These are phyloP conservation scores for Muntiacus muntjak DNA, from an alignment of 2,113 vertebrate species.

Conservation along the genomic window DNA sequence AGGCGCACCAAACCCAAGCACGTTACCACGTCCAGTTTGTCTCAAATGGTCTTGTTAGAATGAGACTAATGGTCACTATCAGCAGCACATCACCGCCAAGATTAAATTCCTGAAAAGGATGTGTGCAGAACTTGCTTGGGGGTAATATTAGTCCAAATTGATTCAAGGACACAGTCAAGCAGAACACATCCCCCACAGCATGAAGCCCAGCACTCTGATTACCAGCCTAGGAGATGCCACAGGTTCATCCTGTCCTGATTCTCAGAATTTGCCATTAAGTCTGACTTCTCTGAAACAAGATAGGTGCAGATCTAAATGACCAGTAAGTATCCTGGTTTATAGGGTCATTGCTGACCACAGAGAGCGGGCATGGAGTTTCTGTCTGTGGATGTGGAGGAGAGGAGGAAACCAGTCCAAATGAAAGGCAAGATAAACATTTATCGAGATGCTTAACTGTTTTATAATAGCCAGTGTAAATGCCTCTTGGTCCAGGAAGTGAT, in stretches of 20 bases:
- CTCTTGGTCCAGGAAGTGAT: background rate
- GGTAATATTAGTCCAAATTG: slow-evolving; percentile 30
- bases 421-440: background rate
- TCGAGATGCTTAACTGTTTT: background rate
- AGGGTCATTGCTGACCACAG: background rate
- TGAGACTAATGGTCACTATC: background rate
- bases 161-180: slow-evolving; percentile 14
- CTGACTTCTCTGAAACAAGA: slow-evolving; percentile 28
- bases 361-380: background rate
- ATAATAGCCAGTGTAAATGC: background rate
- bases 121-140: background rate
- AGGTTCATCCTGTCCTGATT: slow-evolving; percentile 50
- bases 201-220: background rate
- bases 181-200: background rate
- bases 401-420: background rate
- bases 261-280: slow-evolving; percentile 47
- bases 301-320: background rate
- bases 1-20: background rate
- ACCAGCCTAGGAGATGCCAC: background rate
- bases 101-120: slow-evolving; percentile 53
- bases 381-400: background rate
- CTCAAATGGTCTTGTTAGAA: slow-evolving; percentile 23
- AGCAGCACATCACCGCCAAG: background rate
- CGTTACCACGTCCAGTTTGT: background rate
- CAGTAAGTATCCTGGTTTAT: background rate